A percentile compares a stretch with the other conserved stretches of the same genome.
Evolutionary conservation across 1,140 invertebrate species (phyloP).

Genomic region (Sinonovacula constricta): DNA sequence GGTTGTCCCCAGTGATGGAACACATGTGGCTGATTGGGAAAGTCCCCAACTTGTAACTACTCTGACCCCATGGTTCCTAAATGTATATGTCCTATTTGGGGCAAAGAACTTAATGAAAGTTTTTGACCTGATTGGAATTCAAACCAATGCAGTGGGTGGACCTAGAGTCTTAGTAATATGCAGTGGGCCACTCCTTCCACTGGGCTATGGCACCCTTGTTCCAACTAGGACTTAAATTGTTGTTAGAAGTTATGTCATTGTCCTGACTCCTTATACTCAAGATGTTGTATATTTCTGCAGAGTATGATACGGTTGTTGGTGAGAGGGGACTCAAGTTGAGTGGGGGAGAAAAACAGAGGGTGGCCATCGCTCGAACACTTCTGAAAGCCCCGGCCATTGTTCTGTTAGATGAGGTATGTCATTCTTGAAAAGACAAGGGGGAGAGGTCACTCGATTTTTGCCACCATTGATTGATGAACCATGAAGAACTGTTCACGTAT

Average conservation of each 20-base stretch:
- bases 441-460: background rate
- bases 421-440: no score
- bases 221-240: no score
- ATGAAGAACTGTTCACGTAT: background rate
- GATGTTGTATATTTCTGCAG: slow-evolving; percentile 61
- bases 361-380: slow-evolving; percentile 77
- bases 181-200: no score
- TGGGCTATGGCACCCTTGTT: no score
- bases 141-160: background rate
- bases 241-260: background rate
- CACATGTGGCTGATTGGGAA: no score
- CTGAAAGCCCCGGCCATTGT: slow-evolving; percentile 77
- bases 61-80: no score
- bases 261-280: background rate
- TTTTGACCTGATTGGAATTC: no score
- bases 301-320: slow-evolving; percentile 86
- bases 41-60: no score
- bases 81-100: no score
- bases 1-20: no score
- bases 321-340: slow-evolving; percentile 83
- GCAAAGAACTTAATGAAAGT: no score
- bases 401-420: slow-evolving; percentile 76
- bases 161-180: background rate
- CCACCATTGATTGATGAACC: background rate
- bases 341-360: slow-evolving; percentile 87